Evolutionary conservation across 2,113 vertebrate genomes (phyloP).

Genomic region (Mobula hypostoma): DNA sequence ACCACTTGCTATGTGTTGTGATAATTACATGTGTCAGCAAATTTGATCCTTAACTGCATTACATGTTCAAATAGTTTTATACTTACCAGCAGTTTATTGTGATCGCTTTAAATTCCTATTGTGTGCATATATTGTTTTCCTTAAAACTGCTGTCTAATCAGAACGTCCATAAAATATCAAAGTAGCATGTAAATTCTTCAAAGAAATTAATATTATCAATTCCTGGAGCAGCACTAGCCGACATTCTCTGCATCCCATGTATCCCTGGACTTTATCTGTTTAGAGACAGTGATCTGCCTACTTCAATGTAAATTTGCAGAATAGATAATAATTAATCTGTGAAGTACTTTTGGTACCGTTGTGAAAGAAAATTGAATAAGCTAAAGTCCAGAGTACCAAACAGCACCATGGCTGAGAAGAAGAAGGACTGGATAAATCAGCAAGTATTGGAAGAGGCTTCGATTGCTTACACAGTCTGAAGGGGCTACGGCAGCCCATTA

Average conservation of each 20-base stretch:
- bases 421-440: neutral
- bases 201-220: neutral
- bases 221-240: neutral
- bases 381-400: neutral
- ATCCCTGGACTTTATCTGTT: conserved; percentile 28
- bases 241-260: neutral
- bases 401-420: neutral
- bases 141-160: neutral
- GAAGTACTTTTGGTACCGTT: neutral
- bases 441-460: neutral
- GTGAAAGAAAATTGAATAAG: conserved; percentile 2
- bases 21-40: no score
- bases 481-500: neutral
- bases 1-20: no score
- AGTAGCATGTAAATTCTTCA: neutral
- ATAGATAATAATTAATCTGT: conserved; percentile 31
- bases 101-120: neutral
- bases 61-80: neutral
- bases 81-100: neutral
- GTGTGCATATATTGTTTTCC: neutral
- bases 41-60: no score
- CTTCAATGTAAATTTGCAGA: conserved; percentile 14
- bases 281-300: neutral
- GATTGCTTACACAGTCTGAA: neutral
- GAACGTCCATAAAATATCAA: neutral